Evolutionary conservation across 2,797 vertebrate species (phyloP).

Genomic region (Macrochelys suwanniensis): DNA sequence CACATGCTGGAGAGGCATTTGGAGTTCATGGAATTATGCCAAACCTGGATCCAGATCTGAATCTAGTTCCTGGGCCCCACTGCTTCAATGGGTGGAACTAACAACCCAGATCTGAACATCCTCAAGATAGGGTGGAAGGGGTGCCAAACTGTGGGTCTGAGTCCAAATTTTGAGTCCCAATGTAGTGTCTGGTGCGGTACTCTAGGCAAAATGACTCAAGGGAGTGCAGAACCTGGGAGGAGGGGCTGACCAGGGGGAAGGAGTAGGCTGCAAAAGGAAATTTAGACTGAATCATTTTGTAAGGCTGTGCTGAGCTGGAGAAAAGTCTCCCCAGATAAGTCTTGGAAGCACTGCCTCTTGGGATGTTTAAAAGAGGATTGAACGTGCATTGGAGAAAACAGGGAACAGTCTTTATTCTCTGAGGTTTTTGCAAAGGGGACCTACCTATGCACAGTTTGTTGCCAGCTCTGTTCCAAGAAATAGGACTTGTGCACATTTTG

Average conservation of each 20-base stretch:
- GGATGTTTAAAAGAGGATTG: conserved; percentile 63
- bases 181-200: background rate
- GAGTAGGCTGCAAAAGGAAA: background rate
- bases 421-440: conserved; percentile 31
- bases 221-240: background rate
- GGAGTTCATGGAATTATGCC: background rate
- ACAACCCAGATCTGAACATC: background rate
- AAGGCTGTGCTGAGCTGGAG: conserved; percentile 27
- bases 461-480: conserved; percentile 64
- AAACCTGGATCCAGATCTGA: background rate
- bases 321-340: conserved; percentile 44
- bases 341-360: conserved; percentile 1
- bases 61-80: background rate
- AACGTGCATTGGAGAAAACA: background rate
- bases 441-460: conserved; percentile 34
- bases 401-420: conserved; percentile 15
- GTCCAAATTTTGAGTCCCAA: background rate
- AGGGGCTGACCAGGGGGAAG: background rate
- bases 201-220: background rate
- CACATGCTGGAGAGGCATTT: background rate
- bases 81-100: background rate
- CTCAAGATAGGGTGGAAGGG: background rate
- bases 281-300: conserved; percentile 43
- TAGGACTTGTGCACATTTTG: background rate
- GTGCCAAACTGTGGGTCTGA: fast-evolving